phyloP scores from a whole-genome alignment of 2,797 vertebrate species.

The Pteronotus mesoamericanus region DNA sequence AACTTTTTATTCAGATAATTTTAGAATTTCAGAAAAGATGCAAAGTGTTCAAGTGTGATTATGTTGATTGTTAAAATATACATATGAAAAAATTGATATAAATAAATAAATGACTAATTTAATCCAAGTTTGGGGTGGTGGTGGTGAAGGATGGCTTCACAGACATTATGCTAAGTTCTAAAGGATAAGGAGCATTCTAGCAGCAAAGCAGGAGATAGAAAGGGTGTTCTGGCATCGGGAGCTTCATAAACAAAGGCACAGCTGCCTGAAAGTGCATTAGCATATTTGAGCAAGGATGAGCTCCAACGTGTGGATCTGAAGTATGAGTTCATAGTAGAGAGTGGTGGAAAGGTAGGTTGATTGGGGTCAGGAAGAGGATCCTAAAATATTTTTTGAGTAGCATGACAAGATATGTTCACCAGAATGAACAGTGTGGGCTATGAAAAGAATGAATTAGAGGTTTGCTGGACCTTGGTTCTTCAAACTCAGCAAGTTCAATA shows the following conservation, averaged over 20 bases:
- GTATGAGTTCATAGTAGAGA: not conserved
- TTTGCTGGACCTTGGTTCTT: not conserved
- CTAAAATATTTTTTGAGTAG: not conserved
- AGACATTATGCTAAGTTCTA: not conserved
- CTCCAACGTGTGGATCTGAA: not conserved
- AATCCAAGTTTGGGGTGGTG: not conserved
- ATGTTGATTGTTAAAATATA: not conserved
- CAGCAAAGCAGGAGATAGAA: not conserved
- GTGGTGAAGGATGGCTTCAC: not conserved
- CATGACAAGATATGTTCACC: not conserved
- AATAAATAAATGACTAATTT: not conserved
- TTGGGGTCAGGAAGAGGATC: not conserved
- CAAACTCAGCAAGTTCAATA: not conserved
- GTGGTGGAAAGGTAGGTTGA: not conserved
- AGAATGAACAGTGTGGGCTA: not conserved
- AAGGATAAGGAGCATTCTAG: not conserved
- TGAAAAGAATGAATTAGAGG: not conserved
- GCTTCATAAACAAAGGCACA: not conserved
- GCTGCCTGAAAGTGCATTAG: not conserved
- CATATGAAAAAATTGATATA: not conserved
- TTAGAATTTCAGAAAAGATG: not conserved
- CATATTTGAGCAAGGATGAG: not conserved
- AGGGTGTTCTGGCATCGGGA: not conserved
- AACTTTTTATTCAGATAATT: not conserved
- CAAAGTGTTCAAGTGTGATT: not conserved